These are phyloP conservation scores for Labeo catla DNA, from an alignment of 2,113 vertebrate genomes.

Conservation along the genomic window DNA sequence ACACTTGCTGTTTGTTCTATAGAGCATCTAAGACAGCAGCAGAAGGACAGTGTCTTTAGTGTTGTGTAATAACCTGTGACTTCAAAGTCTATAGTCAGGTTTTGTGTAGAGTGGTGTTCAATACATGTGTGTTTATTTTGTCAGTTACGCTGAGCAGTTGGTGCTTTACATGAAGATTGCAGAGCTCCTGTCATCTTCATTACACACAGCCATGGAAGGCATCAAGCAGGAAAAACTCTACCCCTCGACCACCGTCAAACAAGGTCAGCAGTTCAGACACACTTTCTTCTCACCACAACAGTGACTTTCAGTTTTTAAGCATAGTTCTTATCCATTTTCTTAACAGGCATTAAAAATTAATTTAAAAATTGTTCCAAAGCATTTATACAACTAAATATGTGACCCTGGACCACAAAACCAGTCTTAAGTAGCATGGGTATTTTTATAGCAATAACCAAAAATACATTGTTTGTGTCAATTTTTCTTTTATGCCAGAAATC, in stretches of 20 bases:
- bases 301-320: not conserved
- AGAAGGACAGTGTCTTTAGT: not conserved
- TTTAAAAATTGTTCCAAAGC: too few species aligned
- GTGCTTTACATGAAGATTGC: slow-evolving; percentile 94
- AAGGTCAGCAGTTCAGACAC: slow-evolving; percentile 75
- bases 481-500: too few species aligned
- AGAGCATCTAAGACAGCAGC: not conserved
- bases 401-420: too few species aligned
- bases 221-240: slow-evolving; percentile 91
- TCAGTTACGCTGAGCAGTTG: slow-evolving; percentile 92
- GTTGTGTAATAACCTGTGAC: not conserved
- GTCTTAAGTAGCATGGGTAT: too few species aligned
- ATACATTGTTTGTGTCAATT: too few species aligned
- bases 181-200: slow-evolving; percentile 86
- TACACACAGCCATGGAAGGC: slow-evolving; percentile 89
- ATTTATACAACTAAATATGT: too few species aligned
- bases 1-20: not conserved
- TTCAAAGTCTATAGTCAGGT: not conserved
- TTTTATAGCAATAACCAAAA: too few species aligned
- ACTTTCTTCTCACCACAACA: not conserved
- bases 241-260: slow-evolving; percentile 91
- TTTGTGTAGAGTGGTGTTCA: not conserved
- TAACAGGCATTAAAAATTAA: too few species aligned
- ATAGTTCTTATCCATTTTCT: not conserved
- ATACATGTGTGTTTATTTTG: not conserved